phyloP scores from a whole-genome alignment of 1,140 invertebrate genomes.

The Bursaphelenchus mucronatus region DNA sequence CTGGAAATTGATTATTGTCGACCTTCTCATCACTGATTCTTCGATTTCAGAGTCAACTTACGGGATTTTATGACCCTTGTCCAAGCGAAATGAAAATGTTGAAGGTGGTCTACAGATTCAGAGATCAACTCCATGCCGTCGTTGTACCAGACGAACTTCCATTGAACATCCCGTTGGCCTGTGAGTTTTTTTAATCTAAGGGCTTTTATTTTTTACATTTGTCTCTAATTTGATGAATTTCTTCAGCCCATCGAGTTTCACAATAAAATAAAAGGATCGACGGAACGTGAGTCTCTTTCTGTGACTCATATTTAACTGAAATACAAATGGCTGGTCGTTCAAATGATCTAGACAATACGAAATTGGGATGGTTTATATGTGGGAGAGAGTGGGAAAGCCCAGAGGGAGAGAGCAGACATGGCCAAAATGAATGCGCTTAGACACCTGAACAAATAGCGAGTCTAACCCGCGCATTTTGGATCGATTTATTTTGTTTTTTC shows the following conservation, averaged over 20 bases:
- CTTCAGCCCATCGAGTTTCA: constrained; percentile 31
- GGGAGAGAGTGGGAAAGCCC: too few species aligned
- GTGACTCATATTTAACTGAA: too few species aligned
- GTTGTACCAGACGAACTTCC: constrained; percentile 75
- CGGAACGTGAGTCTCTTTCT: not conserved
- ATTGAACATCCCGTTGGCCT: constrained; percentile 70
- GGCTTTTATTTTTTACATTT: constrained; percentile 19
- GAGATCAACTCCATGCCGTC: constrained; percentile 73
- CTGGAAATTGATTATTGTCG: not conserved
- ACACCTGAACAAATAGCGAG: not conserved
- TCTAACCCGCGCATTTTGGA: constrained; percentile 10
- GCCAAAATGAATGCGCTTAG: too few species aligned
- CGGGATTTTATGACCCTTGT: constrained; percentile 93
- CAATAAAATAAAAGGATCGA: not conserved
- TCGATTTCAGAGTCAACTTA: constrained; percentile 76
- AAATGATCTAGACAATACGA: too few species aligned
- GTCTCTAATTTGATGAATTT: not conserved
- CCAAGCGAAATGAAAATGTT: constrained; percentile 85
- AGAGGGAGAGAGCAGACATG: too few species aligned
- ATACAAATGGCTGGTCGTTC: too few species aligned
- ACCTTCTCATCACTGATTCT: not conserved
- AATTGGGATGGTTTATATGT: too few species aligned
- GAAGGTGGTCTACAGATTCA: constrained; percentile 79
- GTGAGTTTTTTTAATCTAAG: constrained; percentile 55
- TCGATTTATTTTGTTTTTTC: constrained; percentile 1